Percentiles rank a stretch among this genome's conserved stretches.
Evolutionary conservation across 1,140 invertebrate species (phyloP).

Genomic region (Temnothorax curvispinosus): DNA sequence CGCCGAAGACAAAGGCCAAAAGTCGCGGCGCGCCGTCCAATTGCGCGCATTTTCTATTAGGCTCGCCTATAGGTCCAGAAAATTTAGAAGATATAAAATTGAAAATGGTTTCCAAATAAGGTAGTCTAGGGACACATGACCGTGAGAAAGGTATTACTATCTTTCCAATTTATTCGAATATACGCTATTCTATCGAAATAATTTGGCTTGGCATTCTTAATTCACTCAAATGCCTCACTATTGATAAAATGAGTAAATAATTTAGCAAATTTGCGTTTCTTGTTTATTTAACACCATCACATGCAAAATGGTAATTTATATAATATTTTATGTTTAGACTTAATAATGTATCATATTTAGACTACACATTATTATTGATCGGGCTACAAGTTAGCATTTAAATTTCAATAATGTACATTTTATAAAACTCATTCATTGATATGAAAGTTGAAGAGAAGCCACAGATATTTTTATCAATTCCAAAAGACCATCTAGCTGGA

Average conservation of each 20-base stretch:
- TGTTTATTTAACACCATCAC: background rate
- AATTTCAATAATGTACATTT: background rate
- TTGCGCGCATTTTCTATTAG: constrained; percentile 18
- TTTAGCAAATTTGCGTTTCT: background rate
- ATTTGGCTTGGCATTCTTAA: background rate
- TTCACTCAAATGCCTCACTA: background rate
- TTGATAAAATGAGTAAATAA: background rate
- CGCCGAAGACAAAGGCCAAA: constrained; percentile 55
- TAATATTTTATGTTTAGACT: background rate
- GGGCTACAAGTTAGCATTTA: background rate
- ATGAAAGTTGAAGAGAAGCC: background rate
- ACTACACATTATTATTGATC: background rate
- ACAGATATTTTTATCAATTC: background rate
- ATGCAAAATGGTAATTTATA: background rate
- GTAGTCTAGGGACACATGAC: background rate
- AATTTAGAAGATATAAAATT: background rate
- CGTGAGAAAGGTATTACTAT: background rate
- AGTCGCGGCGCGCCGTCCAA: background rate
- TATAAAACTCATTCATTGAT: background rate
- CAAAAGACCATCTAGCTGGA: background rate
- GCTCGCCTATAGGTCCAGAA: background rate
- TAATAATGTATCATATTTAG: background rate
- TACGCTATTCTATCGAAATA: background rate
- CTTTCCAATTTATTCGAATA: background rate
- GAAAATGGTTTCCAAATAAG: background rate